Evolutionary conservation across 2,797 vertebrate species (phyloP), one percentile per base, ranked within the genome.

Genomic region (Champsocephalus esox): DNA sequence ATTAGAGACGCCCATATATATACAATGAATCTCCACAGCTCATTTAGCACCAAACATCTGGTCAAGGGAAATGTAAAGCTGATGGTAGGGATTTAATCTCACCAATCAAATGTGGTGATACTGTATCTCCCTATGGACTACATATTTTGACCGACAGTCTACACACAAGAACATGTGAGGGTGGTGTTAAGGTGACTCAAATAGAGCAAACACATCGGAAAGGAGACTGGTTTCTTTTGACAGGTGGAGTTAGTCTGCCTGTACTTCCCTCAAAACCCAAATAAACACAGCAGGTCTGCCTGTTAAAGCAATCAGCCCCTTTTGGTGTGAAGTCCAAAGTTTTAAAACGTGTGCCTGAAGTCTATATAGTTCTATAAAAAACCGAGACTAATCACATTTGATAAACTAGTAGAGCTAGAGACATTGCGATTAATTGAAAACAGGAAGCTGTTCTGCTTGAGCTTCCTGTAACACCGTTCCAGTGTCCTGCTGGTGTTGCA

Each of bases 391-490:
- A 84, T 86, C 51, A 12, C 60, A 84, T 89, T 77, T 87, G 66
- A 81, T 87, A 88, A 91, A 92, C 66, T 76, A 69, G 80, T 57
- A 70, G 62, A 78, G 71, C 59, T 48, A 49, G 54, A 85, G 75
- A 88, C 50, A 83, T 82, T 80, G 79, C 78, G 77, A 85, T 32
- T 6, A 73, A 59, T 79, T 81, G 70, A 75, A 80, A 82, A 77
- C 82, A 90, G 79, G 82, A 92, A 92, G 82, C 85, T 87, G 84
- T 88, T 86, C 75, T 52, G 83, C 73, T 83, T 75, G 57, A 63
- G 72, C 82, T 92, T 93, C 91, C 89, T 92, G 86, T 91, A 88
- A 91, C 76, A 76, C 32, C 12, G 13, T 65, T 80, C 75, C 73
- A 17, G 59, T 51, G 69, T 71, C 76, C 83, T 73, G 73, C 86